Percentiles rank a stretch among this genome's conserved stretches.
These are phyloP conservation scores for Samia ricini DNA, from an alignment of 1,140 invertebrate species.

Conservation along the genomic window DNA sequence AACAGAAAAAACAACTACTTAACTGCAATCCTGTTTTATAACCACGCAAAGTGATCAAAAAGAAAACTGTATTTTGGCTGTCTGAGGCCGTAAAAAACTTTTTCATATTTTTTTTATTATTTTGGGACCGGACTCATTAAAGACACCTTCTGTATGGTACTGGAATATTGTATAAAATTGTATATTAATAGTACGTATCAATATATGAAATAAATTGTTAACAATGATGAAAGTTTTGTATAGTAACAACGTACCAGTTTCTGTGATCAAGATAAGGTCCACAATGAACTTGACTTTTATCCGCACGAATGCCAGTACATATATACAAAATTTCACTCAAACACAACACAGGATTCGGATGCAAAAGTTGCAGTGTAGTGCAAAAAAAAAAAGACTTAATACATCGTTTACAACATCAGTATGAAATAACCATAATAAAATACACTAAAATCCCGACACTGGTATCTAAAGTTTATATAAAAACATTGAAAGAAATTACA, in stretches of 20 bases:
- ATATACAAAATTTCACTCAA: constrained; percentile 24
- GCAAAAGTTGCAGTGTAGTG: constrained; percentile 20
- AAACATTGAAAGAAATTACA: neutral
- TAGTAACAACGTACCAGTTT: constrained; percentile 9
- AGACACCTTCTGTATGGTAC: neutral
- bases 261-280: constrained; percentile 9
- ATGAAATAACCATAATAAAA: neutral
- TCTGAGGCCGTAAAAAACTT: neutral
- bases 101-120: neutral
- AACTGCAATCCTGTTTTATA: neutral
- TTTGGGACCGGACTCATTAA: neutral
- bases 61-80: constrained; percentile 1
- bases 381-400: constrained; percentile 1
- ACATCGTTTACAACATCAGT: neutral
- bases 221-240: constrained; percentile 8
- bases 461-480: neutral
- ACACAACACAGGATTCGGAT: constrained; percentile 23
- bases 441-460: neutral
- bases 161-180: neutral
- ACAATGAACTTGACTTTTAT: constrained; percentile 11
- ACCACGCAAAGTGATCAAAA: neutral
- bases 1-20: neutral
- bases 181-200: neutral
- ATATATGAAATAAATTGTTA: neutral
- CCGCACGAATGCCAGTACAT: constrained; percentile 3